Conservation (phyloP, 2,888 invertebrate species). For the Clistopyga incitator region DNA sequence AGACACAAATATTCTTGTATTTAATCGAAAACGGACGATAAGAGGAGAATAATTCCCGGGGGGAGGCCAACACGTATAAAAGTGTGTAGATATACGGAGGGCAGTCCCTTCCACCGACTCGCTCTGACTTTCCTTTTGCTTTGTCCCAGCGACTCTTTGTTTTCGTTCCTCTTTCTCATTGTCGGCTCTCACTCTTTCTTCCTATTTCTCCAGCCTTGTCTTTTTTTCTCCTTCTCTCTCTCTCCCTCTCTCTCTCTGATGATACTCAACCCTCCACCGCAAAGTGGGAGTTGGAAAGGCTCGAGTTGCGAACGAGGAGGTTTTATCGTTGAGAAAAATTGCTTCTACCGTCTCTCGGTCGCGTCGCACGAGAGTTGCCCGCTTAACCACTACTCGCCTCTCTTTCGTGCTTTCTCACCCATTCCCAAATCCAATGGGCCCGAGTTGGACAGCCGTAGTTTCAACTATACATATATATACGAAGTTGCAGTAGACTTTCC, state of each 20-base stretch:
- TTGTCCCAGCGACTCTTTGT: constrained; percentile 25
- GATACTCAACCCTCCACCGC: constrained; percentile 30
- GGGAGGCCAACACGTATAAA: constrained; percentile 1
- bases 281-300: constrained; percentile 15
- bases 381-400: constrained; percentile 14
- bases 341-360: constrained; percentile 18
- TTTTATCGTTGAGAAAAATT: constrained; percentile 34
- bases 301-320: constrained; percentile 34
- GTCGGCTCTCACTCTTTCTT: constrained; percentile 18
- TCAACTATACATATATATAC: constrained; percentile 18
- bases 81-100: neutral
- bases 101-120: constrained; percentile 8
- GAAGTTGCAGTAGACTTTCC: neutral
- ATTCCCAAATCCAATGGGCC: constrained; percentile 1
- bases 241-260: constrained; percentile 17
- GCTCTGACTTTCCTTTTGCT: constrained; percentile 27
- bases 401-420: constrained; percentile 19
- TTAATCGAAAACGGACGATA: constrained; percentile 27
- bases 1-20: neutral
- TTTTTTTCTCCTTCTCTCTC: constrained; percentile 26
- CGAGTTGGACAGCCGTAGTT: constrained; percentile 17
- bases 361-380: constrained; percentile 19
- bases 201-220: neutral
- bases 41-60: neutral
- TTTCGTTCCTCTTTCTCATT: constrained; percentile 21